A percentile compares a stretch with the other conserved stretches of the same genome.
These are phyloP conservation scores for Drosophila subquinaria DNA, from an alignment of 2,888 invertebrate species.

Conservation along the genomic window DNA sequence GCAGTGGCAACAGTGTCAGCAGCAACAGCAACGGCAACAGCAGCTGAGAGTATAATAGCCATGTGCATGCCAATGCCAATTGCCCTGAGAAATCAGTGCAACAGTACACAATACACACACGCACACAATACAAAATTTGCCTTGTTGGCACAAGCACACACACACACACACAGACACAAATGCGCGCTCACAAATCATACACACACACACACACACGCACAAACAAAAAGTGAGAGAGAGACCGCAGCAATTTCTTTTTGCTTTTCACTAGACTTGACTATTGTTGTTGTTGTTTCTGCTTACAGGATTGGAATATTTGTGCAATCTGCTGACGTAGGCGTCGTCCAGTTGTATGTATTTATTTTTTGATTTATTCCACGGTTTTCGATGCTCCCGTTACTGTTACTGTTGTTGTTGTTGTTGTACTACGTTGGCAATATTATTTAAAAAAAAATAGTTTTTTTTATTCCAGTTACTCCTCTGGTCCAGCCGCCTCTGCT, in stretches of 20 bases:
- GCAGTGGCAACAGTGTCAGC: conserved; percentile 20
- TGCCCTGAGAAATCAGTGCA: conserved; percentile 48
- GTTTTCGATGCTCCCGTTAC: conserved; percentile 5
- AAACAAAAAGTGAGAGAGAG: conserved; percentile 25
- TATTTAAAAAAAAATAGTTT: not conserved
- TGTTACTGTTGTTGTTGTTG: conserved; percentile 14
- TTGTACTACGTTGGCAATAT: conserved; percentile 6
- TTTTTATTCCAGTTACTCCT: conserved; percentile 37
- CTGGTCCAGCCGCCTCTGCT: conserved; percentile 64
- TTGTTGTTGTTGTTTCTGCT: conserved; percentile 52
- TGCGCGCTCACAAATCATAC: conserved; percentile 28
- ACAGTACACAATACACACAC: conserved; percentile 24
- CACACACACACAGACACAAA: conserved; percentile 14
- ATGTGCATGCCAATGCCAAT: conserved; percentile 57
- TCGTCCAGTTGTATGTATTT: conserved; percentile 23
- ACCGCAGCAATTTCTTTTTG: conserved; percentile 58
- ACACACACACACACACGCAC: conserved; percentile 23
- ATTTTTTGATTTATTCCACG: not conserved
- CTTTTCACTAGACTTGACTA: conserved; percentile 50
- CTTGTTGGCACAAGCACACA: conserved; percentile 67
- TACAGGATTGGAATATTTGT: conserved; percentile 68
- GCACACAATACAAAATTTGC: conserved; percentile 57
- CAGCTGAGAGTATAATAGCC: conserved; percentile 17
- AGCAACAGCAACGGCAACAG: conserved; percentile 11
- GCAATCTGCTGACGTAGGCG: conserved; percentile 65